Evolutionary conservation across 2,888 invertebrate genomes (phyloP).

Genomic region (Pandemis cinnamomeana): DNA sequence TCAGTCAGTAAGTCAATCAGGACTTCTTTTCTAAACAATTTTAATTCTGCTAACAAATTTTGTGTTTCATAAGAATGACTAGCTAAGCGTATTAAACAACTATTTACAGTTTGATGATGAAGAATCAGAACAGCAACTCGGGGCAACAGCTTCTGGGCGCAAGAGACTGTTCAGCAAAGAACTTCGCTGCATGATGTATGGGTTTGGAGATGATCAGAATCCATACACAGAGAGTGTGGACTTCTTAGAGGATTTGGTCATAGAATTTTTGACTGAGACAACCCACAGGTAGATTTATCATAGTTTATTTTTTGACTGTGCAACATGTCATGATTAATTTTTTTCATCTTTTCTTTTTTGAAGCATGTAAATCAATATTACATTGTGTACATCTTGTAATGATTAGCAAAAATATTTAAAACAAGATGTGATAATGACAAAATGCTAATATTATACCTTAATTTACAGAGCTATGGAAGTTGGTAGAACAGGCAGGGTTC

Average conservation of each 20-base stretch:
- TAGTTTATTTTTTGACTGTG: no score
- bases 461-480: slow-evolving; percentile 95
- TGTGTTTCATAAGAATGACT: background rate
- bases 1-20: no score
- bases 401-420: no score
- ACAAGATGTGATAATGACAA: no score
- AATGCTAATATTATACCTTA: background rate
- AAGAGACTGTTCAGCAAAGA: slow-evolving; percentile 96
- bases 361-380: no score
- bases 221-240: slow-evolving; percentile 99
- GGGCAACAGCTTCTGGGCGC: slow-evolving; percentile 88
- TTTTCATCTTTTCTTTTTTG: no score
- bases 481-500: slow-evolving; percentile 97
- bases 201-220: slow-evolving; percentile 99
- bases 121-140: slow-evolving; percentile 88
- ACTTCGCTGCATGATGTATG: slow-evolving; percentile 99
- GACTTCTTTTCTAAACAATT: no score
- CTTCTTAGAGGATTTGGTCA: slow-evolving; percentile 97
- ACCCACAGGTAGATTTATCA: slow-evolving; percentile 86
- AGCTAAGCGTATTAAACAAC: background rate
- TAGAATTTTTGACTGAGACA: slow-evolving; percentile 98
- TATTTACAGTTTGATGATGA: slow-evolving; percentile 86
- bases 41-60: no score
- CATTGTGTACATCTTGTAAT: no score
- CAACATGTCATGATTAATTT: background rate